Conservation (phyloP, 2,113 vertebrate genomes). For the Rynchops niger region DNA sequence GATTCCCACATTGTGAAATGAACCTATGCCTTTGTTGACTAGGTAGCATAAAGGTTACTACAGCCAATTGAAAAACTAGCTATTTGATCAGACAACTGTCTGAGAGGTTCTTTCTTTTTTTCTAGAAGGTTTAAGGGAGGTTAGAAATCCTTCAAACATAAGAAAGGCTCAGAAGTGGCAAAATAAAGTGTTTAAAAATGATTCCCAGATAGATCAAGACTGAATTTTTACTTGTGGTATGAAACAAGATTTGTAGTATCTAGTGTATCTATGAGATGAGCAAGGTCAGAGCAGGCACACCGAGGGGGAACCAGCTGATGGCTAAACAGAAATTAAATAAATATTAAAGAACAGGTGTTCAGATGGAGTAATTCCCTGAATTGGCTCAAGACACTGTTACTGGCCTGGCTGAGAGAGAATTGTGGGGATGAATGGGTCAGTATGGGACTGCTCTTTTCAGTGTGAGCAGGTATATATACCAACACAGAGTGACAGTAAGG, state of each 20-base stretch:
- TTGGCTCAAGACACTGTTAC: not conserved
- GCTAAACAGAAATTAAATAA: not conserved
- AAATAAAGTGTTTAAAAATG: not conserved
- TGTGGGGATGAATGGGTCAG: not conserved
- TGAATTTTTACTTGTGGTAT: not conserved
- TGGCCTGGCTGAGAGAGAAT: not conserved
- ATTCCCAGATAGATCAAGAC: not conserved
- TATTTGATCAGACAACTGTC: not conserved
- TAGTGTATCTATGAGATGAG: not conserved
- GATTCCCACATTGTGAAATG: not conserved
- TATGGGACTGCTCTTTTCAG: not conserved
- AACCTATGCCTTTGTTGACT: not conserved
- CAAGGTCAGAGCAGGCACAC: not conserved
- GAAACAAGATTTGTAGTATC: not conserved
- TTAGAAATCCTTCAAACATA: not conserved
- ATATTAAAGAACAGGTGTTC: not conserved
- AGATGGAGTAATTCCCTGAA: not conserved
- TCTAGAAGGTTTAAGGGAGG: not conserved
- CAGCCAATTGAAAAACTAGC: not conserved
- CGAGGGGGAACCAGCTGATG: rapidly evolving
- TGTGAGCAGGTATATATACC: not conserved
- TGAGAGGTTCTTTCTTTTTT: not conserved
- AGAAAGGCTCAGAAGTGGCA: not conserved
- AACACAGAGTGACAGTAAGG: not conserved
- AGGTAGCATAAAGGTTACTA: not conserved